Evolutionary conservation across 2,888 invertebrate species (phyloP).

Genomic region (Orthonevra nobilis): DNA sequence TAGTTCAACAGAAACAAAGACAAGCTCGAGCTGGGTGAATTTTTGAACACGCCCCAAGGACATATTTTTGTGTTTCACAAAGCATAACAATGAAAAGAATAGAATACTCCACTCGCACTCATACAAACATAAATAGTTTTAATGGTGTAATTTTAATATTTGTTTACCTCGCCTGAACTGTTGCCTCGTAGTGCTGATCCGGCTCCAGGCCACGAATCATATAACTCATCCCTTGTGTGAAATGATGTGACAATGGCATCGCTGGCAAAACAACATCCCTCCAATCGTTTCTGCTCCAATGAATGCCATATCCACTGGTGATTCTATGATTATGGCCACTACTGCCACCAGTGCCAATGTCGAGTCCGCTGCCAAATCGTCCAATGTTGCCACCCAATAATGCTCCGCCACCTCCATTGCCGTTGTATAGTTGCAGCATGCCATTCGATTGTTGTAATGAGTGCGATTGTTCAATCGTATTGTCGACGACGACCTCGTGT

Average conservation of each 20-base stretch:
- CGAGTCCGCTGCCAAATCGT: conserved; percentile 52
- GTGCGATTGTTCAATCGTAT: conserved; percentile 78
- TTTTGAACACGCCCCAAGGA: conserved; percentile 43
- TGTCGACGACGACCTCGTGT: conserved; percentile 80
- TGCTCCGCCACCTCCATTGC: conserved; percentile 62
- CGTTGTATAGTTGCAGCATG: conserved; percentile 75
- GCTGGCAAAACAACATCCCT: conserved; percentile 83
- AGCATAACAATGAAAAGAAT: conserved; percentile 13
- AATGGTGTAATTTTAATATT: conserved; percentile 11
- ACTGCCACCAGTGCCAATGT: conserved; percentile 67
- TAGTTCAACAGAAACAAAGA: not conserved
- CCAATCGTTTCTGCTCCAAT: conserved; percentile 82
- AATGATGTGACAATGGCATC: conserved; percentile 81
- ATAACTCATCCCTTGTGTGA: conserved; percentile 84
- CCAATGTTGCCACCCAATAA: conserved; percentile 52
- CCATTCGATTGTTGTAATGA: conserved; percentile 66
- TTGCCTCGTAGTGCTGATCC: conserved; percentile 85
- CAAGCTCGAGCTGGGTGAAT: too few relatives aligned
- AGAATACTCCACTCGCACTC: too few relatives aligned
- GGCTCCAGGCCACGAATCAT: conserved; percentile 85
- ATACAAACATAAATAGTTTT: too few relatives aligned
- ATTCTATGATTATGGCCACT: conserved; percentile 77
- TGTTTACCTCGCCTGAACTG: conserved; percentile 83
- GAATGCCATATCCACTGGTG: conserved; percentile 77
- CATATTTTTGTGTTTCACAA: conserved; percentile 17